These are phyloP conservation scores for Phallusia fumigata DNA, from an alignment of 23 tunicate genomes.

Conservation along the genomic window DNA sequence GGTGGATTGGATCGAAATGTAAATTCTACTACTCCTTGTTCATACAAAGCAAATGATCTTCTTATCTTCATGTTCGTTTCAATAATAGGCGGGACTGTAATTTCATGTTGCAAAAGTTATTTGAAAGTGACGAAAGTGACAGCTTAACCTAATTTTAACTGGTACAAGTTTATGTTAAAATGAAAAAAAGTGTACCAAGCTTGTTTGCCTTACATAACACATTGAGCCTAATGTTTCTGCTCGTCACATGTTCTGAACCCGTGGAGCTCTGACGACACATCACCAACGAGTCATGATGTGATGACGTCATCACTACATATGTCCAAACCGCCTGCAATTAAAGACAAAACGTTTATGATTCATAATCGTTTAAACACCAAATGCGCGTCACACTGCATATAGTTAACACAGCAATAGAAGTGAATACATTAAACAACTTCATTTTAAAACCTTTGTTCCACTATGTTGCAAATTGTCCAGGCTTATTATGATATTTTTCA, in stretches of 20 bases:
- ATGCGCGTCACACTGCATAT: no score
- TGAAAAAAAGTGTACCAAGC: no score
- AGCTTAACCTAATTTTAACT: no score
- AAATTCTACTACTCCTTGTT: not conserved
- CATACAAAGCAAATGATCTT: not conserved
- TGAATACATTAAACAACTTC: not conserved
- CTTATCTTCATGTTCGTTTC: not conserved
- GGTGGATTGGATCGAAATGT: not conserved
- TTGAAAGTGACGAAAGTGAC: no score
- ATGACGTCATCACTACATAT: not conserved
- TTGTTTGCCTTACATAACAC: not conserved
- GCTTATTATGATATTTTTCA: not conserved
- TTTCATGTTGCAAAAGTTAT: no score
- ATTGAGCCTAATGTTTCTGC: not conserved
- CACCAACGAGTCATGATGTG: not conserved
- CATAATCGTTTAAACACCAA: no score
- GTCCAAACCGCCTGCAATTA: not conserved
- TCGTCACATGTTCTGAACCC: not conserved
- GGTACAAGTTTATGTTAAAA: no score
- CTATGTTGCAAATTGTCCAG: not conserved
- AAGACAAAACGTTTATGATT: no score
- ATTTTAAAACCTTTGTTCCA: not conserved
- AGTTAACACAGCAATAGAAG: no score
- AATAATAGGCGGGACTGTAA: not conserved
- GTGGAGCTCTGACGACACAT: not conserved